These are phyloP conservation scores for Philopotamus ludificatus DNA, from an alignment of 1,140 invertebrate species.

Conservation along the genomic window DNA sequence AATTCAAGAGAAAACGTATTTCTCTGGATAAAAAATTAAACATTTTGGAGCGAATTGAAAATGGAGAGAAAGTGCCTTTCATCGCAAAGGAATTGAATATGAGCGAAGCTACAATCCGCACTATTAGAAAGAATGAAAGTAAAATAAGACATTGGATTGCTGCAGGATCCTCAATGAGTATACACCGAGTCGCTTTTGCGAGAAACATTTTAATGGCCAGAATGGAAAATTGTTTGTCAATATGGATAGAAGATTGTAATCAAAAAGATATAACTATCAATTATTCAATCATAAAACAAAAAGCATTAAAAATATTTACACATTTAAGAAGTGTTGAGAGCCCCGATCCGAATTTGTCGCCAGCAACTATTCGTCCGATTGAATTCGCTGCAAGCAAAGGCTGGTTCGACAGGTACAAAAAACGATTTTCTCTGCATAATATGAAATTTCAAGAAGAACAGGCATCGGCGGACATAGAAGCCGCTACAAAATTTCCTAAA, in stretches of 20 bases:
- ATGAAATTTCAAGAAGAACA: constrained; percentile 1
- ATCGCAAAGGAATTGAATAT: constrained; percentile 17
- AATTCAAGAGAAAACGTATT: constrained; percentile 27
- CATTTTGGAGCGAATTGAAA: constrained; percentile 16
- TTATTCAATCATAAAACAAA: constrained; percentile 11
- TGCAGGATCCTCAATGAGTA: neutral
- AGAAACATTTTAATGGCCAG: constrained; percentile 20
- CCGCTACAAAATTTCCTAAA: constrained; percentile 28
- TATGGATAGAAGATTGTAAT: constrained; percentile 28
- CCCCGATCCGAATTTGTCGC: too few relatives aligned
- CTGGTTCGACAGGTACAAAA: constrained; percentile 30
- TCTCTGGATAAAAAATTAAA: constrained; percentile 27
- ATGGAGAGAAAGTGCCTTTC: constrained; percentile 11
- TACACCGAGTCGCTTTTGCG: neutral
- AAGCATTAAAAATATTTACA: constrained; percentile 26
- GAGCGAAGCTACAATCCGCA: constrained; percentile 17
- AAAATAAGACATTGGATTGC: constrained; percentile 12
- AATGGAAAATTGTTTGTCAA: constrained; percentile 25
- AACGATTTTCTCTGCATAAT: constrained; percentile 10
- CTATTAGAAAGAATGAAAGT: constrained; percentile 15
- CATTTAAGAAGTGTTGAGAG: constrained; percentile 7
- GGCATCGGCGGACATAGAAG: neutral
- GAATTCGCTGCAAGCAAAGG: constrained; percentile 30
- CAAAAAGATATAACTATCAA: constrained; percentile 22
- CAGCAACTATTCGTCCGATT: neutral